A percentile compares a stretch with the other conserved stretches of the same genome.
phyloP scores from a whole-genome alignment of 2,113 vertebrate species.

The Tympanuchus pallidicinctus region DNA sequence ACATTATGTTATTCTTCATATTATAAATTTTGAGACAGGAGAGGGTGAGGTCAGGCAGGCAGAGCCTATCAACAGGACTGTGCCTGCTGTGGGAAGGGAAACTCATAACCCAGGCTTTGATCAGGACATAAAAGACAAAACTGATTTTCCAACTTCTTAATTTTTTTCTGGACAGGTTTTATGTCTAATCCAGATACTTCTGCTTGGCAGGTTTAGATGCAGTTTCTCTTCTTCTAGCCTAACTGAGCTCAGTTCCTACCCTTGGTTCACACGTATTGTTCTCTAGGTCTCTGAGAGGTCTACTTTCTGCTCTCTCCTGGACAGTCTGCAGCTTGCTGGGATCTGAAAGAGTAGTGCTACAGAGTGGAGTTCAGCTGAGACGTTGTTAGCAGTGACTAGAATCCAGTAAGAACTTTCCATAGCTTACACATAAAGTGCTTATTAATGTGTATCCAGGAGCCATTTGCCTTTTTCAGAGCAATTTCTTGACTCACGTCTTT shows the following conservation, averaged over 20 bases:
- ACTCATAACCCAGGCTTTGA: not conserved
- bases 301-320: not conserved
- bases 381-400: not conserved
- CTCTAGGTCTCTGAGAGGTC: not conserved
- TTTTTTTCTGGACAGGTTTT: not conserved
- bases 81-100: slow-evolving; percentile 14
- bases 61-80: not conserved
- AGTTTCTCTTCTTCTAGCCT: not conserved
- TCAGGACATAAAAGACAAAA: slow-evolving; percentile 14
- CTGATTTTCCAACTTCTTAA: not conserved
- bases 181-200: not conserved
- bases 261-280: not conserved
- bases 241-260: not conserved
- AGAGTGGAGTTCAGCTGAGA: not conserved
- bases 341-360: not conserved
- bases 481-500: not conserved
- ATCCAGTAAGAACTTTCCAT: not conserved
- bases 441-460: not conserved
- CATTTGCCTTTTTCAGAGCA: not conserved
- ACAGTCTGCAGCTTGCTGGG: not conserved
- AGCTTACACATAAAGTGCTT: not conserved
- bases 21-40: slow-evolving; percentile 7
- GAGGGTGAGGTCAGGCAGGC: not conserved
- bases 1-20: not conserved
- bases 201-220: not conserved